Evolutionary conservation across 2,888 invertebrate species (phyloP).

Genomic region (Lydus trimaculatus): DNA sequence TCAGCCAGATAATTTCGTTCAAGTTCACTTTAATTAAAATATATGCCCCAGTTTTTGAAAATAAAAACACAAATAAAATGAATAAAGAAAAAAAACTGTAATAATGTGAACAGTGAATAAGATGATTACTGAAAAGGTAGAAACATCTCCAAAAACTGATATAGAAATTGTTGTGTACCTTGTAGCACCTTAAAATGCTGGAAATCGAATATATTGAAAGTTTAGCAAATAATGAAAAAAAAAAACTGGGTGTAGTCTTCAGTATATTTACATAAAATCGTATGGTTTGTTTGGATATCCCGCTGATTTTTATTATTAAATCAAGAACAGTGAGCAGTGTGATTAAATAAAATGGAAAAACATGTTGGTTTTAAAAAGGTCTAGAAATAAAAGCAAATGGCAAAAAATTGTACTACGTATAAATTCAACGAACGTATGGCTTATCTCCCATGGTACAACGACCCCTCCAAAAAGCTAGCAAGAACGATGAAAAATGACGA

Average conservation of each 20-base stretch:
- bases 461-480: background rate
- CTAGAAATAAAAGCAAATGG: conserved; percentile 3
- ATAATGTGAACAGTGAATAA: too few relatives aligned
- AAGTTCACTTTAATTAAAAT: background rate
- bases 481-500: conserved; percentile 11
- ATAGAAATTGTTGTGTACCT: too few relatives aligned
- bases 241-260: background rate
- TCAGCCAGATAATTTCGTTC: background rate
- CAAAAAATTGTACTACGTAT: background rate
- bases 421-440: conserved; percentile 1
- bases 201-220: too few relatives aligned
- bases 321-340: background rate
- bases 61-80: background rate
- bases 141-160: too few relatives aligned
- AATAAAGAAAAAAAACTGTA: too few relatives aligned
- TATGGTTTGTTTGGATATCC: background rate
- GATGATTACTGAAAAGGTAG: too few relatives aligned
- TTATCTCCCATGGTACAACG: conserved; percentile 10
- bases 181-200: too few relatives aligned
- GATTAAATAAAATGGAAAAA: conserved; percentile 16
- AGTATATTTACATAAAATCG: background rate
- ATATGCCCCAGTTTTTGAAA: background rate
- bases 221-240: background rate
- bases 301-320: conserved; percentile 9
- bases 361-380: background rate